These are phyloP conservation scores for Megaptera novaeangliae DNA, from an alignment of 2,113 vertebrate genomes.

Conservation along the genomic window DNA sequence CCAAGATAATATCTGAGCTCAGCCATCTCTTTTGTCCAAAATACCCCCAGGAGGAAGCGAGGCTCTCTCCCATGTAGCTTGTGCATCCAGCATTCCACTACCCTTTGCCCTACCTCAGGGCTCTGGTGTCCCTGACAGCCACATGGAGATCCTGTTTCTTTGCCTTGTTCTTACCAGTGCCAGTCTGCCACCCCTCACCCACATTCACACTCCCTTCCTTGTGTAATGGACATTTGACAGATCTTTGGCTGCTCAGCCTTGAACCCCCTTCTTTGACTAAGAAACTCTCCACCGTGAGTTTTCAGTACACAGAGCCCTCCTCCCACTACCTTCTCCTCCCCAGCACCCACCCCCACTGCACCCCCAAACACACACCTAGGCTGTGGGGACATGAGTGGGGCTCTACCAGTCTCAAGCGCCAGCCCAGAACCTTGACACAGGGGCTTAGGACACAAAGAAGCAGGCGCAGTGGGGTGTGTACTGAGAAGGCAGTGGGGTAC, in stretches of 20 bases:
- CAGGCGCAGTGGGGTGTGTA: background rate
- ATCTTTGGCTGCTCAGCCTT: background rate
- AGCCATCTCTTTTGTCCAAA: background rate
- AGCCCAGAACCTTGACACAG: background rate
- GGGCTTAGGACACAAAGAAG: background rate
- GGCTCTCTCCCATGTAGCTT: background rate
- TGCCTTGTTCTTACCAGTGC: background rate
- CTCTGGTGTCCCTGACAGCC: background rate
- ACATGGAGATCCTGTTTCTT: background rate
- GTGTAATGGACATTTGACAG: background rate
- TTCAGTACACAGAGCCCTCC: background rate
- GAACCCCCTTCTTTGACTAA: background rate
- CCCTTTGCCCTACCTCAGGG: background rate
- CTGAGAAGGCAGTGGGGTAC: background rate
- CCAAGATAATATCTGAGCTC: background rate
- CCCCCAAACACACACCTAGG: background rate
- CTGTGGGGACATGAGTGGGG: background rate
- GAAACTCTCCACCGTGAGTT: background rate
- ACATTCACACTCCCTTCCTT: background rate
- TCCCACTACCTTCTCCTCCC: background rate
- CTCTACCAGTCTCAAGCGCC: background rate
- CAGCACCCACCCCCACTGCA: background rate
- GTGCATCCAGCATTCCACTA: background rate
- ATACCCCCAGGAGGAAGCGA: background rate
- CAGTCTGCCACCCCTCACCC: background rate